Evolutionary conservation across 2,113 vertebrate genomes (phyloP).

Genomic region (Larimichthys crocea): DNA sequence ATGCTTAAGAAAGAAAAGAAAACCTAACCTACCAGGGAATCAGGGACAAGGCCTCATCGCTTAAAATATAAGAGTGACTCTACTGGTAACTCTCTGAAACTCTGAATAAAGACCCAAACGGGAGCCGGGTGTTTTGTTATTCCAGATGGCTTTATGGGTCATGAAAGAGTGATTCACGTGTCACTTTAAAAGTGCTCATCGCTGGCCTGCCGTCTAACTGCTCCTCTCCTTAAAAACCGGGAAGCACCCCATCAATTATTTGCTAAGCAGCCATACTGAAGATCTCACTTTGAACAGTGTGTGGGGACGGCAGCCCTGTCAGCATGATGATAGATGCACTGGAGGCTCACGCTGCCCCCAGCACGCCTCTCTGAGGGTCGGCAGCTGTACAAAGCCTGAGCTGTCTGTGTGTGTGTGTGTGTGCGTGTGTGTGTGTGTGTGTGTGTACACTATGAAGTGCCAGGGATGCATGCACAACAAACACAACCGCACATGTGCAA

Average conservation of each 20-base stretch:
- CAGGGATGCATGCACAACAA: constrained; percentile 1
- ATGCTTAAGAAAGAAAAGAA: background rate
- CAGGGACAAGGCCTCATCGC: background rate
- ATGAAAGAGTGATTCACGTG: constrained; percentile 76
- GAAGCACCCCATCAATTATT: constrained; percentile 82
- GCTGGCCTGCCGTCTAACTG: constrained; percentile 50
- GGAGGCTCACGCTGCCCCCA: constrained; percentile 69
- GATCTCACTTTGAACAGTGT: constrained; percentile 81
- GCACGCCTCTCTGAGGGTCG: constrained; percentile 73
- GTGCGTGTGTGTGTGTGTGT: background rate
- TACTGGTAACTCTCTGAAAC: constrained; percentile 34
- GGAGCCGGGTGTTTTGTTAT: constrained; percentile 61
- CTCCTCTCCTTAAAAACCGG: constrained; percentile 74
- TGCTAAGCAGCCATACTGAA: constrained; percentile 83
- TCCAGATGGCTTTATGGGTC: constrained; percentile 75
- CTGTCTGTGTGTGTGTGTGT: constrained; percentile 26
- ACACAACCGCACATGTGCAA: constrained; percentile 32
- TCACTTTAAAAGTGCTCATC: constrained; percentile 70
- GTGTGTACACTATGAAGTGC: background rate
- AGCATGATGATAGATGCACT: constrained; percentile 78
- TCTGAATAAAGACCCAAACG: constrained; percentile 51
- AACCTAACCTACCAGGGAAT: background rate
- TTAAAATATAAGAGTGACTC: constrained; percentile 16
- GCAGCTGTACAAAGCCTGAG: constrained; percentile 63
- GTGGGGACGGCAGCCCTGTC: constrained; percentile 77